Evolutionary conservation across 2,113 vertebrate genomes (phyloP), one percentile per base, ranked within the genome.

Genomic region (Lathamus discolor): DNA sequence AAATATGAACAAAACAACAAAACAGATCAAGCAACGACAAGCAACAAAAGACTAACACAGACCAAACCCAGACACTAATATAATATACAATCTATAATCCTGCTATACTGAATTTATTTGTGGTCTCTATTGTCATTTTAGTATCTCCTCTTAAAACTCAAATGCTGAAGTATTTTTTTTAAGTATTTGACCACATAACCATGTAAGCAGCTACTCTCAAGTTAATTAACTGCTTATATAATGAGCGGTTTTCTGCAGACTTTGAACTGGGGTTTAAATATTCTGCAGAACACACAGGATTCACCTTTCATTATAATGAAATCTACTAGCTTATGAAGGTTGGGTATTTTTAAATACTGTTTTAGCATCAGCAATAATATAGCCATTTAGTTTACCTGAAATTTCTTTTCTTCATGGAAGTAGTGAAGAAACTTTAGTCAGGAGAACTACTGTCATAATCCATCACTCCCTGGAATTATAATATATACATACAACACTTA

Each of bases 401-500:
- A 48, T 22, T 64, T 52, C 7, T 33, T 23, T 1, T 57, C 73
- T 83, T 39, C 20, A 44, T 2, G 64, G n/a, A 64, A 69, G 5
- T n/a, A 57, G 54, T 10, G 12, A 88, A 83, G 35, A 11, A 62
- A 49, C 17, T 66, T 17, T 25, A 63, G 16, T 59, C 43, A 78
- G 37, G 31, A 76, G 23, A 86, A 66, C 35, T 62, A 72, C 17
- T 46, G 6, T 31, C 61, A 39, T 15, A 94, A 83, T 29, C 24
- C 10, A 75, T 11, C 1, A 1, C 11, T 83, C 41, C 13, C 17
- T 68, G 31, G 27, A 64, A 92, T 66, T 51, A 48, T 4, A 82
- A 77, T 24, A 31, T 2, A 25, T 31, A 70, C 6, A 3, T 22
- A 41, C 10, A 90, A 85, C 76, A 97, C 98, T 98, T 97, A 99